Percentiles rank a stretch among this genome's conserved stretches.
Evolutionary conservation across 2,797 vertebrate genomes (phyloP).

Genomic region (Ciconia nigra): DNA sequence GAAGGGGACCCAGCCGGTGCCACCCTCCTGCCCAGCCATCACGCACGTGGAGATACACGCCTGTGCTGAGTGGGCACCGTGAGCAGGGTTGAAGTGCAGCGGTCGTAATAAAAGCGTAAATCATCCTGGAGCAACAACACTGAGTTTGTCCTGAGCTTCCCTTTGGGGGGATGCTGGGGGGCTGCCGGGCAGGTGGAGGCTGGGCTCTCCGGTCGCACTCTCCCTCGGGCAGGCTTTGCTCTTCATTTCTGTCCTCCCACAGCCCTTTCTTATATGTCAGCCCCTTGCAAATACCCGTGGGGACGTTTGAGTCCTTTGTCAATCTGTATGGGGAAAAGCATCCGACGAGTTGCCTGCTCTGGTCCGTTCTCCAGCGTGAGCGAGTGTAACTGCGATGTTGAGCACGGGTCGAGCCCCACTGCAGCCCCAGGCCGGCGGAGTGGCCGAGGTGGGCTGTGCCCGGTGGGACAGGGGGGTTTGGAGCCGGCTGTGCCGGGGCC

Average conservation of each 20-base stretch:
- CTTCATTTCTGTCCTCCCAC: fast-evolving
- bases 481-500: neutral
- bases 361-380: neutral
- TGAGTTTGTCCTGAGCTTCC: fast-evolving
- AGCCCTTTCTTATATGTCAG: fast-evolving
- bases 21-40: fast-evolving
- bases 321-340: neutral
- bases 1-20: fast-evolving
- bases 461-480: neutral
- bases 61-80: fast-evolving
- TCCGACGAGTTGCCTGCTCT: fast-evolving
- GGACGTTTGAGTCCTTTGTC: neutral
- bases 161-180: fast-evolving
- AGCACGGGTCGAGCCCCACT: fast-evolving
- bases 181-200: neutral
- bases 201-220: fast-evolving
- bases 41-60: fast-evolving
- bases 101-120: fast-evolving
- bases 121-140: neutral
- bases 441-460: neutral
- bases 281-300: fast-evolving
- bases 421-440: neutral
- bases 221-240: neutral
- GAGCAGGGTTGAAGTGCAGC: fast-evolving
- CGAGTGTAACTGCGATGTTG: fast-evolving